phyloP scores from a whole-genome alignment of 2,113 vertebrate genomes.

The Hypomesus transpacificus region DNA sequence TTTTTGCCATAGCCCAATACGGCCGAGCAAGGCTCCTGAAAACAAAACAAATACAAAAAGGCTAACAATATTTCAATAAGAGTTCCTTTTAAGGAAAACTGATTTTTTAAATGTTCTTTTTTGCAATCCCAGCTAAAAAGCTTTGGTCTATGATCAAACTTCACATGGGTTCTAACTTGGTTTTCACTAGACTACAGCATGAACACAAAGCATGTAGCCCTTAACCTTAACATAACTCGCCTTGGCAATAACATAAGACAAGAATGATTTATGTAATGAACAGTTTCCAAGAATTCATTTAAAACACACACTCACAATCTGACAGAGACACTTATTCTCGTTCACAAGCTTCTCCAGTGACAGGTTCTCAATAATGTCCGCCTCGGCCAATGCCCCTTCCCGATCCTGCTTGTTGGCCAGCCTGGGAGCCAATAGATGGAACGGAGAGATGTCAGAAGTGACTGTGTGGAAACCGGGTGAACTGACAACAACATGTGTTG shows the following conservation, averaged over 20 bases:
- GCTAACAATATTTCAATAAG: background rate
- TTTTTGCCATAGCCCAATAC: slow-evolving; percentile 87
- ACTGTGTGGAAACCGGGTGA: background rate
- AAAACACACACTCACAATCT: slow-evolving; percentile 80
- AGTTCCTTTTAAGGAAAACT: too few species aligned
- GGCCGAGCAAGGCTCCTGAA: slow-evolving; percentile 90
- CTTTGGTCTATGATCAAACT: too few species aligned
- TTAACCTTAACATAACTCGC: background rate
- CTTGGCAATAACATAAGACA: background rate
- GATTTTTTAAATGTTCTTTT: too few species aligned
- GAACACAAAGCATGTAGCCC: background rate
- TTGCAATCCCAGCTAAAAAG: too few species aligned
- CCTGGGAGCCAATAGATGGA: slow-evolving; percentile 59
- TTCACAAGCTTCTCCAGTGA: slow-evolving; percentile 93
- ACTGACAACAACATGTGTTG: slow-evolving; percentile 35
- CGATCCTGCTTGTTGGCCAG: slow-evolving; percentile 94
- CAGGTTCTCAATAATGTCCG: slow-evolving; percentile 89
- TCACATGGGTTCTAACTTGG: too few species aligned
- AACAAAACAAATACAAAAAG: background rate
- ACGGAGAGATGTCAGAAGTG: slow-evolving; percentile 22
- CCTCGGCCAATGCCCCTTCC: slow-evolving; percentile 89
- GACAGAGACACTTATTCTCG: slow-evolving; percentile 92
- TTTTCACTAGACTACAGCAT: too few species aligned
- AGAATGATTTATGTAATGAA: background rate
- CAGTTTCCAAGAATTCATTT: background rate